Percentiles rank a stretch among this genome's conserved stretches.
phyloP scores from a whole-genome alignment of 2,797 vertebrate genomes.

The Geotrypetes seraphini region DNA sequence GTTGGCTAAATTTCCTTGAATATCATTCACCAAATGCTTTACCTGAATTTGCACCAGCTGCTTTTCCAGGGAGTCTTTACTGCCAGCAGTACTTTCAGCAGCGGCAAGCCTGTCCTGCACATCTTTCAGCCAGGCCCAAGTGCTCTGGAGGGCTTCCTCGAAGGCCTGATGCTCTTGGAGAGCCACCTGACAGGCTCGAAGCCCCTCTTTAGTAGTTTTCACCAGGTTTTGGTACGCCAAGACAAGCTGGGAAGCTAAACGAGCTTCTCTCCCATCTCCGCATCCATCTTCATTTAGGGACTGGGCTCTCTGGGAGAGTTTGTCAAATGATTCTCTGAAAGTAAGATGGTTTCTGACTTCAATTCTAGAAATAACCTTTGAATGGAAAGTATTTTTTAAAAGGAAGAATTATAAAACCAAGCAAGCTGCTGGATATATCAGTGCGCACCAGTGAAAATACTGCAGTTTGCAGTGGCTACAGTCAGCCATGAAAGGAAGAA shows the following conservation, averaged over 20 bases:
- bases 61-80: constrained; percentile 75
- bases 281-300: constrained; percentile 74
- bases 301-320: constrained; percentile 78
- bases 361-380: neutral
- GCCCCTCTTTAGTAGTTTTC: constrained; percentile 65
- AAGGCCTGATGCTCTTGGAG: constrained; percentile 88
- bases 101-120: constrained; percentile 71
- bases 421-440: neutral
- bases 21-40: no score
- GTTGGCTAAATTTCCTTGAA: no score
- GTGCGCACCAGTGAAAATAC: neutral
- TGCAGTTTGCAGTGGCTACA: neutral
- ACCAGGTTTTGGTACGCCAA: constrained; percentile 75
- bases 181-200: constrained; percentile 72
- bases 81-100: constrained; percentile 75
- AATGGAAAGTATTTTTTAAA: no score
- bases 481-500: no score
- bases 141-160: constrained; percentile 75
- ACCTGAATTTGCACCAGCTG: constrained; percentile 83
- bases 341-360: constrained; percentile 1
- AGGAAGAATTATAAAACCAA: neutral
- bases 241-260: constrained; percentile 74
- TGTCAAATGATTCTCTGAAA: constrained; percentile 82
- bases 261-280: constrained; percentile 68
- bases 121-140: constrained; percentile 77